These are phyloP conservation scores for Hartigia nigra DNA, from an alignment of 2,888 invertebrate species.

Conservation along the genomic window DNA sequence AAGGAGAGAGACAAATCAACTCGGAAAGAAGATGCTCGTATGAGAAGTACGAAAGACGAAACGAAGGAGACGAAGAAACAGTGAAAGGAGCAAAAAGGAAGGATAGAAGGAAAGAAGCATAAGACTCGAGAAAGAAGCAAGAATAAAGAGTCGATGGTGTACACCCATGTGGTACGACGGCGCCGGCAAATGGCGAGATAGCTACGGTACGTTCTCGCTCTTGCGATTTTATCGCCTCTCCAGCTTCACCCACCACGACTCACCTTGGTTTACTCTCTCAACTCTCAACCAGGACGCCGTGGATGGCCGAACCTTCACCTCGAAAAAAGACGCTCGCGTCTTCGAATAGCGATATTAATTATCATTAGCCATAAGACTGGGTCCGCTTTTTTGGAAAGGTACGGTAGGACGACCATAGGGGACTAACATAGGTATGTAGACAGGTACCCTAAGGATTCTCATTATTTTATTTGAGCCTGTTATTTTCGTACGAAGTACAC, in stretches of 20 bases:
- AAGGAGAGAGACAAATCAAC: conserved; percentile 1
- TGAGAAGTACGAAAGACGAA: background rate
- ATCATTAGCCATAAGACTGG: conserved; percentile 5
- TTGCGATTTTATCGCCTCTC: conserved; percentile 52
- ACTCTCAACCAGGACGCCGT: conserved; percentile 11
- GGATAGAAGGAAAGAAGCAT: background rate
- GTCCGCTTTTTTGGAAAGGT: background rate
- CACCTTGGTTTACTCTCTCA: conserved; percentile 24
- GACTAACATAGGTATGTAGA: background rate
- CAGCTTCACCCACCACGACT: conserved; percentile 21
- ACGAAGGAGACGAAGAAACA: background rate
- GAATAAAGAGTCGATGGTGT: conserved; percentile 18
- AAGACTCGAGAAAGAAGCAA: conserved; percentile 13
- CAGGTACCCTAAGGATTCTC: background rate
- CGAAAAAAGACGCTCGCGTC: conserved; percentile 8
- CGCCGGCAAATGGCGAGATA: conserved; percentile 44
- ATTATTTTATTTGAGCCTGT: background rate
- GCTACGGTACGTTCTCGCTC: conserved; percentile 40
- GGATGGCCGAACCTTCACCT: conserved; percentile 11
- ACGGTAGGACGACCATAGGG: too few species aligned
- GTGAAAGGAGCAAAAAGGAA: background rate
- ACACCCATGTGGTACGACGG: conserved; percentile 30
- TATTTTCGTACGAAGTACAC: background rate
- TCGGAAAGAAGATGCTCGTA: background rate
- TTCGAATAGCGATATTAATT: conserved; percentile 30